phyloP scores from a whole-genome alignment of 1,140 invertebrate species.

The Neomicropteryx cornuta region DNA sequence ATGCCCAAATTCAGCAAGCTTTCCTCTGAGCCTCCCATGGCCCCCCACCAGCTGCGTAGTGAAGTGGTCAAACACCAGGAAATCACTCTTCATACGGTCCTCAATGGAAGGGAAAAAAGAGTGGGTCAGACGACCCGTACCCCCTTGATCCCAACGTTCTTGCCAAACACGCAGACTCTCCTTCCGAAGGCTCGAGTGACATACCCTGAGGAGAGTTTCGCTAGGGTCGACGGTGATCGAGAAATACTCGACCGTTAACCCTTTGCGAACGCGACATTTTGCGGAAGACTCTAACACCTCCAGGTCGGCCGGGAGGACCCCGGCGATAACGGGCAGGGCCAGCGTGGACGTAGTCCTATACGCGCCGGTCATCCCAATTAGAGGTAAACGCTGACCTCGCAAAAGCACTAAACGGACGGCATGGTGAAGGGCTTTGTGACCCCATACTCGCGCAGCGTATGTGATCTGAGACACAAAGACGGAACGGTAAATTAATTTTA shows the following conservation, averaged over 20 bases:
- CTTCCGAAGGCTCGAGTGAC: neutral
- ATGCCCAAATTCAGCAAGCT: neutral
- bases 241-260: neutral
- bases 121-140: conserved; percentile 1
- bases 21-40: conserved; percentile 1
- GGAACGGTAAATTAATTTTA: conserved; percentile 15
- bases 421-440: neutral
- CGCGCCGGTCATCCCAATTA: conserved; percentile 13
- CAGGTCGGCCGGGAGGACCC: conserved; percentile 13
- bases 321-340: conserved; percentile 15
- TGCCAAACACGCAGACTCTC: conserved; percentile 7
- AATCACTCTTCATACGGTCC: neutral
- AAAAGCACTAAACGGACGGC: conserved; percentile 7
- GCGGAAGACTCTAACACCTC: conserved; percentile 4
- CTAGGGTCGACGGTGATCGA: neutral
- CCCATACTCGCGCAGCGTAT: conserved; percentile 20
- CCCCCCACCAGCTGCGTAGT: conserved; percentile 2
- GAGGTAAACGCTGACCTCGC: conserved; percentile 12
- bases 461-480: conserved; percentile 13
- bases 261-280: too few species aligned
- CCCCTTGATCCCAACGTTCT: conserved; percentile 3
- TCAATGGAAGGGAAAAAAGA: neutral
- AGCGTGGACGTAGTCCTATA: conserved; percentile 15
- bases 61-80: conserved; percentile 4
- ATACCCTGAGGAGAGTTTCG: neutral